phyloP scores from a whole-genome alignment of 1,140 invertebrate species.

The Aphis craccivora region DNA sequence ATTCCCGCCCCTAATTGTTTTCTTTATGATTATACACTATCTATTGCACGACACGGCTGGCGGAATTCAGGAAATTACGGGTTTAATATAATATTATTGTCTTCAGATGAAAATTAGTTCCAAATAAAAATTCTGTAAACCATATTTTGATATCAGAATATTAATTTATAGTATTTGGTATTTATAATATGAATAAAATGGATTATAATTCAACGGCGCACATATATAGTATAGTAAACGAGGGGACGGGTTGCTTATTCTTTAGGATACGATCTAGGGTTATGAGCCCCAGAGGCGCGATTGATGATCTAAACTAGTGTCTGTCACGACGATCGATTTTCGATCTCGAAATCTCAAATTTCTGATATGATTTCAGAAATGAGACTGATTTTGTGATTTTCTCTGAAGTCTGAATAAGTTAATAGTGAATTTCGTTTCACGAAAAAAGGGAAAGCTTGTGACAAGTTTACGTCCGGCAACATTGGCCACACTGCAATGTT shows the following conservation, averaged over 20 bases:
- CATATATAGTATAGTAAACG: neutral
- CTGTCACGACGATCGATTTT: neutral
- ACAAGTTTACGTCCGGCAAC: neutral
- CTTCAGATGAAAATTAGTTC: neutral
- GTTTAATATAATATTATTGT: neutral
- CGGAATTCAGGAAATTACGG: neutral
- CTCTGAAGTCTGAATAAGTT: neutral
- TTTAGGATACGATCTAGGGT: neutral
- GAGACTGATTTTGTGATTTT: neutral
- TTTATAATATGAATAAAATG: neutral
- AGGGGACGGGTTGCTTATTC: neutral
- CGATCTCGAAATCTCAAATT: neutral
- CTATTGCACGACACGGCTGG: neutral
- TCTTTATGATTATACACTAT: constrained; percentile 55
- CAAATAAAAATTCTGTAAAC: neutral
- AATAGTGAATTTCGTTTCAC: neutral
- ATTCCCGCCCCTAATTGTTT: constrained; percentile 57
- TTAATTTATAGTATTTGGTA: neutral
- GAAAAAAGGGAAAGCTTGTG: constrained; percentile 39
- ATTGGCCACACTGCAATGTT: constrained; percentile 55
- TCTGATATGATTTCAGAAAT: neutral
- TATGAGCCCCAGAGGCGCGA: neutral
- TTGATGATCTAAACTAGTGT: neutral
- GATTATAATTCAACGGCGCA: neutral
- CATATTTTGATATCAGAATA: neutral